Percentiles rank a stretch among this genome's conserved stretches.
Evolutionary conservation across 2,113 vertebrate species (phyloP).

Genomic region (Corythaeola cristata): DNA sequence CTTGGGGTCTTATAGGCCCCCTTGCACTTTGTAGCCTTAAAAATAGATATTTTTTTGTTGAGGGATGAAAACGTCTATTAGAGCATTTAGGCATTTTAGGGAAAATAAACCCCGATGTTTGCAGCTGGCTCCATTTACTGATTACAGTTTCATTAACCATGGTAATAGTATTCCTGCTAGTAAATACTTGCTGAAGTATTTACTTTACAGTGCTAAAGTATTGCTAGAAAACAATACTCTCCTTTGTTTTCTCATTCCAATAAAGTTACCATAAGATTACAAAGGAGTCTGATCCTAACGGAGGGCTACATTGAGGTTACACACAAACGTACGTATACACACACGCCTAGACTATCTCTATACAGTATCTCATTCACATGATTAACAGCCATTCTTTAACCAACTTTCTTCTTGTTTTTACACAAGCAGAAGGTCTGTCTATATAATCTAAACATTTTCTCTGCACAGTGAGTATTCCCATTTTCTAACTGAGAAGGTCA

Average conservation of each 20-base stretch:
- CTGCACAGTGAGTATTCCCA: not conserved
- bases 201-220: conserved; percentile 23
- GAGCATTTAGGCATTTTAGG: not conserved
- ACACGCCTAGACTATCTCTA: not conserved
- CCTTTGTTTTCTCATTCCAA: conserved; percentile 36
- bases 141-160: conserved; percentile 44
- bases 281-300: not conserved
- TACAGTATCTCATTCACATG: not conserved
- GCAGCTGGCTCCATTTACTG: conserved; percentile 43
- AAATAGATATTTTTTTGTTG: conserved; percentile 8
- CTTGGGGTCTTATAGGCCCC: not conserved
- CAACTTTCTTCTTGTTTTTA: conserved; percentile 4
- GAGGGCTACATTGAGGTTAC: not conserved
- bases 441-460: not conserved
- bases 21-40: conserved; percentile 1
- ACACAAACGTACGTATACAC: not conserved
- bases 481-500: not conserved
- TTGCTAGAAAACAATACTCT: conserved; percentile 39
- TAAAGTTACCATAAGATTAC: not conserved
- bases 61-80: not conserved
- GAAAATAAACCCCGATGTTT: not conserved
- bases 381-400: not conserved
- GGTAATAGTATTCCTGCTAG: conserved; percentile 50
- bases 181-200: conserved; percentile 58
- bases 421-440: not conserved